Percentiles rank a stretch among this genome's conserved stretches.
phyloP scores from a whole-genome alignment of 2,113 vertebrate species.

The Helogale parvula region DNA sequence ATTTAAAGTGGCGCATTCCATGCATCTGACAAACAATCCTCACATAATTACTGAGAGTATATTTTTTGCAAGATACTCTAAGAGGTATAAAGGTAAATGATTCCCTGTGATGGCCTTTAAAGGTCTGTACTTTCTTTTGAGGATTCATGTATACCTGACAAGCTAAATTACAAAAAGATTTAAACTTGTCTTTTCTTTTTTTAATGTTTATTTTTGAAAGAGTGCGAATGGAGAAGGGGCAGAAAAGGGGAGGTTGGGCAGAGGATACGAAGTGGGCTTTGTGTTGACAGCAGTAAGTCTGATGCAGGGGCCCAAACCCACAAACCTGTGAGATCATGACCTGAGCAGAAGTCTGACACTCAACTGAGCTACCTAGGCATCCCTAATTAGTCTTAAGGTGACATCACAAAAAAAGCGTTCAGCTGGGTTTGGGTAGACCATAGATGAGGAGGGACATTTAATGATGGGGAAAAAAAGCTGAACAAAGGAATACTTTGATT shows the following conservation, averaged over 20 bases:
- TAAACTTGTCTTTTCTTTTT: background rate
- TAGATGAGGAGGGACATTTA: background rate
- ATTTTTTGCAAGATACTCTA: background rate
- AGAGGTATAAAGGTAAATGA: background rate
- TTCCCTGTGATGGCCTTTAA: background rate
- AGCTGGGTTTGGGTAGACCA: background rate
- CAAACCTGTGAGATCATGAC: too few relatives aligned
- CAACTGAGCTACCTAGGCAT: too few relatives aligned
- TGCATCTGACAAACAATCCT: background rate
- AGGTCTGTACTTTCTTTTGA: background rate
- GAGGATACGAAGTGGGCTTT: too few relatives aligned
- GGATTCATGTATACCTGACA: background rate
- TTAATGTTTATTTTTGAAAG: too few relatives aligned
- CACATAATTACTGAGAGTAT: background rate
- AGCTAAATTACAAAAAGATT: background rate
- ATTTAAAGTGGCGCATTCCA: background rate
- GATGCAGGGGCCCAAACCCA: too few relatives aligned
- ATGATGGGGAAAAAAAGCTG: background rate
- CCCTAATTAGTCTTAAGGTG: background rate
- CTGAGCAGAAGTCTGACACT: too few relatives aligned
- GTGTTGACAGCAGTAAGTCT: too few relatives aligned
- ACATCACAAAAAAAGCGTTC: background rate
- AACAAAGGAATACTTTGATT: background rate
- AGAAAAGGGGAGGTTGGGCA: too few relatives aligned
- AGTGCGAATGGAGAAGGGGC: too few relatives aligned